A percentile compares a stretch with the other conserved stretches of the same genome.
Evolutionary conservation across 2,113 vertebrate species (phyloP).

Genomic region (Mellivora capensis): DNA sequence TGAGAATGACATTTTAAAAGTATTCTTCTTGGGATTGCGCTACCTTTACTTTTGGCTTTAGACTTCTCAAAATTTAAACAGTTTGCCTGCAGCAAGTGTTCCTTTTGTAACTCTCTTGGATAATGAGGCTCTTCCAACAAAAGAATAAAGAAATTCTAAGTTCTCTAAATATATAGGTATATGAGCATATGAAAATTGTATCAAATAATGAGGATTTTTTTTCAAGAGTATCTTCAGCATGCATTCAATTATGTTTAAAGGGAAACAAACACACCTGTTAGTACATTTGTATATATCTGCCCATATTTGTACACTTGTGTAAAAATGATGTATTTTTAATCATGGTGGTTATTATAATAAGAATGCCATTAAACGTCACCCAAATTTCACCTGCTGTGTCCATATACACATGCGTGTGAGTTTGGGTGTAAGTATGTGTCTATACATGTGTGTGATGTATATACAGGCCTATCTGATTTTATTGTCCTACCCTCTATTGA

Average conservation of each 20-base stretch:
- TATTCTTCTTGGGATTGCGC: neutral
- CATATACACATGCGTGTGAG: neutral
- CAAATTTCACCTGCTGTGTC: neutral
- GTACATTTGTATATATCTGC: neutral
- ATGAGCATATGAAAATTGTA: neutral
- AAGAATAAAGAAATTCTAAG: neutral
- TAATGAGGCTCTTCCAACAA: neutral
- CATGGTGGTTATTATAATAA: neutral
- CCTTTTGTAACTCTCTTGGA: constrained; percentile 4
- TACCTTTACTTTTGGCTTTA: neutral
- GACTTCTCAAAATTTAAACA: neutral
- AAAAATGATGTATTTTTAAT: neutral
- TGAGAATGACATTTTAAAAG: neutral
- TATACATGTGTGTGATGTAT: neutral
- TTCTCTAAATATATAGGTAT: neutral
- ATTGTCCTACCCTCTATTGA: neutral
- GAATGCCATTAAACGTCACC: neutral
- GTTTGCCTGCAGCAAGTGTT: neutral
- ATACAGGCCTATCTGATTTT: neutral
- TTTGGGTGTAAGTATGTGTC: neutral
- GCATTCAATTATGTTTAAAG: constrained; percentile 6
- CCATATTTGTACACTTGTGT: neutral
- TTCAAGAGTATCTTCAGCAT: neutral
- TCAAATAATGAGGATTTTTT: constrained; percentile 5
- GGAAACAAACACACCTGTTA: neutral